These are phyloP conservation scores for Bombus pyrosoma DNA, from an alignment of 1,140 invertebrate species.

Conservation along the genomic window DNA sequence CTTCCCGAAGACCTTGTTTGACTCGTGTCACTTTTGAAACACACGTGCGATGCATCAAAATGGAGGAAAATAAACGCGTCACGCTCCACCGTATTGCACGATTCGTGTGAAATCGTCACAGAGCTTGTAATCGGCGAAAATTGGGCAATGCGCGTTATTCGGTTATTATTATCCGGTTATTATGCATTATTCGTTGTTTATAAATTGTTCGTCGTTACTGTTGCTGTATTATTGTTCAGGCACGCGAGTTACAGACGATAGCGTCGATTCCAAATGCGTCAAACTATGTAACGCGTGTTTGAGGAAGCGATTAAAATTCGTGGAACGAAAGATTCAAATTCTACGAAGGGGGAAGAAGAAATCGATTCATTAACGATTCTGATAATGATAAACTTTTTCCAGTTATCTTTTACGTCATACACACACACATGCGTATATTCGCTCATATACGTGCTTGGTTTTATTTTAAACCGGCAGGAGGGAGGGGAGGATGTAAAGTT, in stretches of 20 bases:
- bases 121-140: not conserved
- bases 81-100: not conserved
- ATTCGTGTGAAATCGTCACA: not conserved
- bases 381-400: not conserved
- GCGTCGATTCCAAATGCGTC: too few relatives aligned
- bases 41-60: not conserved
- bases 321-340: not conserved
- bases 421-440: too few relatives aligned
- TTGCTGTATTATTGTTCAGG: not conserved
- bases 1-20: too few relatives aligned
- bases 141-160: not conserved
- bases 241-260: not conserved
- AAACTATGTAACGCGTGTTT: too few relatives aligned
- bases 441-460: not conserved
- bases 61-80: not conserved
- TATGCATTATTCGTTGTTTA: not conserved
- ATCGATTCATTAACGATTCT: not conserved
- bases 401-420: not conserved
- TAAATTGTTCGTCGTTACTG: not conserved
- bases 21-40: too few relatives aligned
- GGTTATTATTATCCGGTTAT: not conserved
- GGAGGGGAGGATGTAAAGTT: not conserved
- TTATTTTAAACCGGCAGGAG: not conserved
- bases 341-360: too few relatives aligned
- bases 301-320: not conserved